phyloP scores from a whole-genome alignment of 2,888 invertebrate species.

The Apocheima hispidaria region DNA sequence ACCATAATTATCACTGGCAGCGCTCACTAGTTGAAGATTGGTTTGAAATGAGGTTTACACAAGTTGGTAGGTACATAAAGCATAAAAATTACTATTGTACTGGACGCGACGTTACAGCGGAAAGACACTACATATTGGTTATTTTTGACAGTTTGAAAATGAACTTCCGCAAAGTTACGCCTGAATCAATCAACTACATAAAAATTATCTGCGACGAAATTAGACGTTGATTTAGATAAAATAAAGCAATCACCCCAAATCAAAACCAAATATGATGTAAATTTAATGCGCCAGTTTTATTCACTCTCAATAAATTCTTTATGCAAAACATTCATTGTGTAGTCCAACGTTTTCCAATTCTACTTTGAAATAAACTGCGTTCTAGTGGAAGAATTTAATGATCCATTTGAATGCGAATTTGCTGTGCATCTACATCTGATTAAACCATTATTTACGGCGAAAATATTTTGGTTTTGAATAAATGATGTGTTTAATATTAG shows the following conservation, averaged over 20 bases:
- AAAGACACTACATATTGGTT: too few relatives aligned
- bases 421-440: slow-evolving; percentile 40
- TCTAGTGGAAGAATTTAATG: slow-evolving; percentile 48
- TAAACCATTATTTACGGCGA: slow-evolving; percentile 40
- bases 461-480: slow-evolving; percentile 40
- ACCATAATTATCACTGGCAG: too few relatives aligned
- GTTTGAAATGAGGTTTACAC: too few relatives aligned
- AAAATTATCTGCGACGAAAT: too few relatives aligned
- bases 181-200: too few relatives aligned
- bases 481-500: slow-evolving; percentile 38
- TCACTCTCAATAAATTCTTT: slow-evolving; percentile 20
- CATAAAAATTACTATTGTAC: too few relatives aligned
- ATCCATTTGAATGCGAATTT: slow-evolving; percentile 42
- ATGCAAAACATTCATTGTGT: slow-evolving; percentile 29
- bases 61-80: too few relatives aligned
- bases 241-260: slow-evolving; percentile 10
- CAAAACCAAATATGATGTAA: slow-evolving; percentile 5
- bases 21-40: too few relatives aligned
- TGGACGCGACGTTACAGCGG: too few relatives aligned
- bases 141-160: too few relatives aligned
- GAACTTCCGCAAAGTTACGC: too few relatives aligned
- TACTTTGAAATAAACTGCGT: slow-evolving; percentile 23
- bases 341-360: slow-evolving; percentile 23
- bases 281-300: slow-evolving; percentile 24
- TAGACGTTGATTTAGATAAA: too few relatives aligned